phyloP scores from a whole-genome alignment of 2,888 invertebrate species.

The Cataglyphis cursor region DNA sequence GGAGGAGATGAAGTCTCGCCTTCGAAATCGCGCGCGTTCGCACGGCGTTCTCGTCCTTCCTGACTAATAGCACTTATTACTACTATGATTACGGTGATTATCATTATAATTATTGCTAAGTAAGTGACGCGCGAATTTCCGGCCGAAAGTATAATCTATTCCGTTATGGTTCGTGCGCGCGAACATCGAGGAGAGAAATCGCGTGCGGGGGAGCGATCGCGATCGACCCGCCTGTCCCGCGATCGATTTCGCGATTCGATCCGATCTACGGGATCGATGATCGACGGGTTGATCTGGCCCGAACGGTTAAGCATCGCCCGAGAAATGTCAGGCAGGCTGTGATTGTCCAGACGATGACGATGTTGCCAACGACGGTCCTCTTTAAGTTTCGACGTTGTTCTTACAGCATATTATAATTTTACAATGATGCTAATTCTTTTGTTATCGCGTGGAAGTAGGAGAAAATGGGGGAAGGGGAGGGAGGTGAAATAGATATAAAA shows the following conservation, averaged over 20 bases:
- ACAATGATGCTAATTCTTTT: slow-evolving; percentile 8
- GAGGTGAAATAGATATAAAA: background rate
- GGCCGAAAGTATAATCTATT: slow-evolving; percentile 66
- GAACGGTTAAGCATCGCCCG: slow-evolving; percentile 83
- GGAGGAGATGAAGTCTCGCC: background rate
- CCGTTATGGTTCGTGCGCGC: slow-evolving; percentile 54
- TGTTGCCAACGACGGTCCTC: slow-evolving; percentile 51
- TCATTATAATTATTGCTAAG: slow-evolving; percentile 63
- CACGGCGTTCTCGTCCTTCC: slow-evolving; percentile 65
- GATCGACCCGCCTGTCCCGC: slow-evolving; percentile 51
- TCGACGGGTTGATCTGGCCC: slow-evolving; percentile 39
- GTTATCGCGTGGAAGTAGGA: background rate
- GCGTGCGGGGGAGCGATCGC: slow-evolving; percentile 52
- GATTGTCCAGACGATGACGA: slow-evolving; percentile 84
- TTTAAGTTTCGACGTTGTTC: slow-evolving; percentile 34
- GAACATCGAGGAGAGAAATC: slow-evolving; percentile 62
- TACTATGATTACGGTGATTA: slow-evolving; percentile 55
- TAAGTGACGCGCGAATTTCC: slow-evolving; percentile 68
- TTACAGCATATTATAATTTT: slow-evolving; percentile 4
- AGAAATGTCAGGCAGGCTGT: slow-evolving; percentile 94
- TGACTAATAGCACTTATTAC: slow-evolving; percentile 65
- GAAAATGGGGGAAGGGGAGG: background rate
- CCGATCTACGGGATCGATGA: slow-evolving; percentile 53
- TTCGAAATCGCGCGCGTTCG: slow-evolving; percentile 44
- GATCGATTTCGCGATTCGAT: slow-evolving; percentile 50